Evolutionary conservation across 2,797 vertebrate species (phyloP).

Genomic region (Gallinago solitaria): DNA sequence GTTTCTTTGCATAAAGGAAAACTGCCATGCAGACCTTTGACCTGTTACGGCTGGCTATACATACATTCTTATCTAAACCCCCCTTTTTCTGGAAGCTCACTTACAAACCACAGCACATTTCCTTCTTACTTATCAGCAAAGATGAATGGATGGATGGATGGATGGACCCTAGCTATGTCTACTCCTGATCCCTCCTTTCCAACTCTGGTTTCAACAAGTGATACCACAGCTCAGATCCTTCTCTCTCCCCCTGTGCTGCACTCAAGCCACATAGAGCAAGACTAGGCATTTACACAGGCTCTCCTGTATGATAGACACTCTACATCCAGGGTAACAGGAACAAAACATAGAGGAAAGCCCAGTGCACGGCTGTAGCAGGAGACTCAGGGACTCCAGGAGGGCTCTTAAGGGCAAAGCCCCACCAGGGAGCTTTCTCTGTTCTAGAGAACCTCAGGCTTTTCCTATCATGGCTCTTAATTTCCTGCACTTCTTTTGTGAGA

Average conservation of each 20-base stretch:
- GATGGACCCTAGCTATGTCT: not conserved
- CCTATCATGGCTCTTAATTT: not conserved
- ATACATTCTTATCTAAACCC: fast-evolving
- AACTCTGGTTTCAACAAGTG: not conserved
- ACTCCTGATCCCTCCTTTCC: not conserved
- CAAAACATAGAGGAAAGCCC: not conserved
- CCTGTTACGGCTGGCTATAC: not conserved
- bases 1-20: not conserved
- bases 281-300: not conserved
- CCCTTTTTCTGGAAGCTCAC: not conserved
- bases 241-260: fast-evolving
- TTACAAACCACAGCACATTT: not conserved
- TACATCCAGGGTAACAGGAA: not conserved
- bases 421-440: not conserved
- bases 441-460: not conserved
- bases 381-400: not conserved
- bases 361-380: not conserved
- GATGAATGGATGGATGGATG: not conserved
- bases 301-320: not conserved
- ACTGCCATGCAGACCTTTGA: not conserved
- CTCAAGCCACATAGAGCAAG: not conserved
- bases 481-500: not conserved
- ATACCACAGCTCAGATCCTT: not conserved
- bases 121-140: not conserved
- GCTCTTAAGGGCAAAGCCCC: not conserved